These are phyloP conservation scores for Pristionchus exspectatus DNA, from an alignment of 2,888 invertebrate species.

Conservation along the genomic window DNA sequence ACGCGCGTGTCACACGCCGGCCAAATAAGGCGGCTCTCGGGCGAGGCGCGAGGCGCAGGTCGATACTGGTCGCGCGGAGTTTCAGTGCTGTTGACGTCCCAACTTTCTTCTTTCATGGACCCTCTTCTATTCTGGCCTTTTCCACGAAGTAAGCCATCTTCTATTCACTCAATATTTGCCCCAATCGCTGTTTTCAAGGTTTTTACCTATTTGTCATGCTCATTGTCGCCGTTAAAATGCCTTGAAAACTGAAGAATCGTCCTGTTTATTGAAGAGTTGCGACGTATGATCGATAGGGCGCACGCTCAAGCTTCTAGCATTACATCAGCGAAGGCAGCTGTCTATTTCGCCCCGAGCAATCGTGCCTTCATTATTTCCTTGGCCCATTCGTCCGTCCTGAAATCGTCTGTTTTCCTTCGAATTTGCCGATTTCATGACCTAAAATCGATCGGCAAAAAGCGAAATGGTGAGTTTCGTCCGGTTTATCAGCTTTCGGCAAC, in stretches of 20 bases:
- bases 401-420: neutral
- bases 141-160: neutral
- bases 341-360: neutral
- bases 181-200: neutral
- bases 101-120: neutral
- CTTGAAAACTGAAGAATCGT: neutral
- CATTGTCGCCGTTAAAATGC: neutral
- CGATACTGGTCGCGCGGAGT: neutral
- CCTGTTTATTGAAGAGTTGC: neutral
- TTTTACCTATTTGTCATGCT: neutral
- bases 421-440: neutral
- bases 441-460: neutral
- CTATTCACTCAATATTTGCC: neutral
- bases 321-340: slow-evolving; percentile 40
- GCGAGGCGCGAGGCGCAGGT: neutral
- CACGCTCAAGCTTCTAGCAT: slow-evolving; percentile 11
- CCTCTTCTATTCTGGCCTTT: neutral
- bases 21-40: slow-evolving; percentile 8
- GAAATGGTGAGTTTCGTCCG: slow-evolving; percentile 11
- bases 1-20: neutral
- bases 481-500: neutral
- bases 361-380: neutral
- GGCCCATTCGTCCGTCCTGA: neutral
- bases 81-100: neutral
- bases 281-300: slow-evolving; percentile 32